phyloP scores from a whole-genome alignment of 2,797 vertebrate species.

The Anabacerthia variegaticeps region DNA sequence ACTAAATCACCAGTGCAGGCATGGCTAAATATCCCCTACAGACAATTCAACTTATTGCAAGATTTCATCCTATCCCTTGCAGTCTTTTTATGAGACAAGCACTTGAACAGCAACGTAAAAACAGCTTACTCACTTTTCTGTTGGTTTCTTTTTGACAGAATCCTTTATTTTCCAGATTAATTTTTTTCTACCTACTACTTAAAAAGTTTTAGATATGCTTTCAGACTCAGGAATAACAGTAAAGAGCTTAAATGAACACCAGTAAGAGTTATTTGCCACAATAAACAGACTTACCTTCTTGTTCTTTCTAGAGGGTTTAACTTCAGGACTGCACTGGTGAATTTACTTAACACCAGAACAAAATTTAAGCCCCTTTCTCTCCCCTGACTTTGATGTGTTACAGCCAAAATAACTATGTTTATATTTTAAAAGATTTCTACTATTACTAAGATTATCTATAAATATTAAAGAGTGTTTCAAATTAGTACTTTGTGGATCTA shows the following conservation, averaged over 20 bases:
- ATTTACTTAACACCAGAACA: background rate
- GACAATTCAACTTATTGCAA: background rate
- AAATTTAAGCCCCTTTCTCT: background rate
- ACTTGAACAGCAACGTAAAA: background rate
- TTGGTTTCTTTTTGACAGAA: background rate
- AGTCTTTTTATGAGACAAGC: background rate
- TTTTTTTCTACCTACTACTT: background rate
- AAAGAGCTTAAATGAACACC: background rate
- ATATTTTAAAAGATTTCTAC: background rate
- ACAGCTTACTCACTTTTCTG: background rate
- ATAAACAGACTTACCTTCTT: conserved; percentile 38
- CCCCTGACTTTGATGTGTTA: background rate
- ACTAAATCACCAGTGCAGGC: background rate
- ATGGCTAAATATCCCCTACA: background rate
- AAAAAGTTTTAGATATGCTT: background rate
- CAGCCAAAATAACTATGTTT: background rate
- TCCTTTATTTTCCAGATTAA: background rate
- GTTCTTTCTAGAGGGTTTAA: background rate
- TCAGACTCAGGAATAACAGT: background rate
- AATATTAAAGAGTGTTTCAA: background rate
- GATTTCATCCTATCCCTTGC: background rate
- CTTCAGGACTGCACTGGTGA: background rate
- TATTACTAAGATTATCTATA: background rate
- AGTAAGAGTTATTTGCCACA: background rate
- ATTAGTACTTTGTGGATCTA: background rate